A percentile compares a stretch with the other conserved stretches of the same genome.
Evolutionary conservation across 2,797 vertebrate genomes (phyloP).

Genomic region (Tauraco hartlaubi): DNA sequence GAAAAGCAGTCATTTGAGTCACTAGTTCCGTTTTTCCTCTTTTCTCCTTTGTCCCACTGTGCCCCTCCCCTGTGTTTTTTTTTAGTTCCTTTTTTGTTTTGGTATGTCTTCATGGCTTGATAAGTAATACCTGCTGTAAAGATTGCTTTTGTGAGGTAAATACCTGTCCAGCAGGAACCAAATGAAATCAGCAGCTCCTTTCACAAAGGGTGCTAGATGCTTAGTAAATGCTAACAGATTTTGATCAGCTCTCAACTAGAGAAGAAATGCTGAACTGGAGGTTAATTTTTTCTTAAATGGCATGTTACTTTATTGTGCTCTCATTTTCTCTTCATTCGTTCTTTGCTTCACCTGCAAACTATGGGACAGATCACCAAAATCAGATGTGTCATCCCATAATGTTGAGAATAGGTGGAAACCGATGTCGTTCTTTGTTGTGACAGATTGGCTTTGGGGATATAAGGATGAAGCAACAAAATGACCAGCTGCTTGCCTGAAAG

Average conservation of each 20-base stretch:
- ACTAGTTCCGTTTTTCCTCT: not conserved
- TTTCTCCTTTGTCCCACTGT: not conserved
- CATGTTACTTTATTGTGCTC: not conserved
- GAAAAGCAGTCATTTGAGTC: not conserved
- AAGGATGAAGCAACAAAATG: conserved; percentile 13
- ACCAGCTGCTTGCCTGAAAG: conserved; percentile 4
- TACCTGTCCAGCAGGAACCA: not conserved
- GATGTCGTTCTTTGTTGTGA: not conserved
- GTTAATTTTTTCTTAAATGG: not conserved
- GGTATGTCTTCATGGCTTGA: not conserved
- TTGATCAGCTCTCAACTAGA: not conserved
- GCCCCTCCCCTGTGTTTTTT: not conserved
- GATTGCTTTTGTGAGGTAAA: not conserved
- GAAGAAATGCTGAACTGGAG: not conserved
- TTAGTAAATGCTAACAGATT: not conserved
- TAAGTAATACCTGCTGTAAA: not conserved
- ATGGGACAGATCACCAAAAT: not conserved
- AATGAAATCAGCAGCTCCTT: not conserved
- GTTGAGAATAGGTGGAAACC: not conserved
- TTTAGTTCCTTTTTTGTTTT: not conserved
- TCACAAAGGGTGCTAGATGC: not conserved
- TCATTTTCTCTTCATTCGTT: not conserved
- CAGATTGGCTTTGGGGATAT: not conserved
- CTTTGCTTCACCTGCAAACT: not conserved
- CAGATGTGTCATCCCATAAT: not conserved